Evolutionary conservation across 2,888 invertebrate species (phyloP).

Genomic region (Dicranocentrus wangi): DNA sequence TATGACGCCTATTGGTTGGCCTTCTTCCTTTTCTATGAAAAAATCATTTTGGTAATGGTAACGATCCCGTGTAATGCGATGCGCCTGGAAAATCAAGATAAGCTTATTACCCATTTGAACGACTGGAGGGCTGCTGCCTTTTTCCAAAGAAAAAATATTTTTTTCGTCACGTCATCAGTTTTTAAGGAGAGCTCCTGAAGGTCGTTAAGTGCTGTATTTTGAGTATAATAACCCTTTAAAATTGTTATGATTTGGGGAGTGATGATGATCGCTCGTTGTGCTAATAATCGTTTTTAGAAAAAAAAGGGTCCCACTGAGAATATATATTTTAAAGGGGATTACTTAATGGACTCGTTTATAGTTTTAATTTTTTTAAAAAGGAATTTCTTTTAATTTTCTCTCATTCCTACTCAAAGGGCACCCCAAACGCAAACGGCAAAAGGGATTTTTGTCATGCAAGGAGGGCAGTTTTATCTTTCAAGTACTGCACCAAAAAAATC

Average conservation of each 20-base stretch:
- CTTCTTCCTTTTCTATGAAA: conserved; percentile 32
- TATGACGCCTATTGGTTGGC: conserved; percentile 52
- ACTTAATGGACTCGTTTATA: conserved; percentile 57
- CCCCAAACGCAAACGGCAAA: background rate
- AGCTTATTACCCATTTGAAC: background rate
- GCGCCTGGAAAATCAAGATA: conserved; percentile 14
- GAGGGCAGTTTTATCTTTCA: conserved; percentile 5
- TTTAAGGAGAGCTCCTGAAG: background rate
- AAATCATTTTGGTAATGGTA: background rate
- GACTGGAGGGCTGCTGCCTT: no score
- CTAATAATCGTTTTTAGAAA: conserved; percentile 46
- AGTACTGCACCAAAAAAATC: conserved; percentile 7
- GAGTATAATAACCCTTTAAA: conserved; percentile 37
- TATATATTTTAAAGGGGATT: conserved; percentile 41
- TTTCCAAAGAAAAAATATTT: conserved; percentile 11
- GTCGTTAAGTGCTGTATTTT: conserved; percentile 13
- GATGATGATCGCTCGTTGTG: conserved; percentile 52
- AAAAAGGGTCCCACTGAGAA: conserved; percentile 15
- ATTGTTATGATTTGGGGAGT: conserved; percentile 63
- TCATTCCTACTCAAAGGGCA: conserved; percentile 31
- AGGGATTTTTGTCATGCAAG: conserved; percentile 49
- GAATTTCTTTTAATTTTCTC: conserved; percentile 25
- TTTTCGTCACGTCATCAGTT: conserved; percentile 61
- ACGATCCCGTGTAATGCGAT: background rate
- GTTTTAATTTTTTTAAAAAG: conserved; percentile 12